phyloP scores from a whole-genome alignment of 2,797 vertebrate genomes.

The Neomorphus geoffroyi region DNA sequence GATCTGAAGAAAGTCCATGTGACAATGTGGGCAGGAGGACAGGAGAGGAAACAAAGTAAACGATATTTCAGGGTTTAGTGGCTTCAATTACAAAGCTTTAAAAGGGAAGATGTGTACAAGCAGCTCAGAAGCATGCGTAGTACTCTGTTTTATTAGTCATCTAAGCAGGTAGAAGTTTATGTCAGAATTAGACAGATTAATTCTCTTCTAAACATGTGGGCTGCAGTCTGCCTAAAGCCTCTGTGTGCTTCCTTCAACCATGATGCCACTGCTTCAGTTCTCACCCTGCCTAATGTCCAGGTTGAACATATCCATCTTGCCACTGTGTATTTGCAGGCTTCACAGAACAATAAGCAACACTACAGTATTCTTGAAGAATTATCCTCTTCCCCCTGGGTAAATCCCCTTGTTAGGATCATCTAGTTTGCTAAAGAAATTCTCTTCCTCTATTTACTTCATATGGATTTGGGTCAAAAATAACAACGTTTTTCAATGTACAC shows the following conservation, averaged over 20 bases:
- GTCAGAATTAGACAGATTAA: neutral
- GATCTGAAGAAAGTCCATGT: neutral
- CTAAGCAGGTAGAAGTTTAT: neutral
- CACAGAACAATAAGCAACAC: neutral
- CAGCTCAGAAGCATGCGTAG: neutral
- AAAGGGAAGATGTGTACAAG: neutral
- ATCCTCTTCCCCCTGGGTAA: neutral
- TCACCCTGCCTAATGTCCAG: neutral
- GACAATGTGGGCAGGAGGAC: neutral
- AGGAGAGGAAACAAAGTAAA: neutral
- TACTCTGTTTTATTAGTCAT: neutral
- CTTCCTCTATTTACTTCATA: neutral
- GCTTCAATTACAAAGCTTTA: neutral
- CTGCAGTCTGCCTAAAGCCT: neutral
- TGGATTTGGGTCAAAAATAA: neutral
- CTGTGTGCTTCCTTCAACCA: neutral
- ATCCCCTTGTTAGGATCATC: neutral
- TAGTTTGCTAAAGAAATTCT: neutral
- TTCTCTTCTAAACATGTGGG: neutral
- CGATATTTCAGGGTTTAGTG: neutral
- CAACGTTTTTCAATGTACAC: neutral
- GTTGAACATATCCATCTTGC: neutral
- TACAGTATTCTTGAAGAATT: neutral
- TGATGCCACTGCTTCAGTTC: neutral
- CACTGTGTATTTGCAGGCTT: neutral